phyloP scores from a whole-genome alignment of 2,888 invertebrate species.

The Tetragonisca angustula region DNA sequence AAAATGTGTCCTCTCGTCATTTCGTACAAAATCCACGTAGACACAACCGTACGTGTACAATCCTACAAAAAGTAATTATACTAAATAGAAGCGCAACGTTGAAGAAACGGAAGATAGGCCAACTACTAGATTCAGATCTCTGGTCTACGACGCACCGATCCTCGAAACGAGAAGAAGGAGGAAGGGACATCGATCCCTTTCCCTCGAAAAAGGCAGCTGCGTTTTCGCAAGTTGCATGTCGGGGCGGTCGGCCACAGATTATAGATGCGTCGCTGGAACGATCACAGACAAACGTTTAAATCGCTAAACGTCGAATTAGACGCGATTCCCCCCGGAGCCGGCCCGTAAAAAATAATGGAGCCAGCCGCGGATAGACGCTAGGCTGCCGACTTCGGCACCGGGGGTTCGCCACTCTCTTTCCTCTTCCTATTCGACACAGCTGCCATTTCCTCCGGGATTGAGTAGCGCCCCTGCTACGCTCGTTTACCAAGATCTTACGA shows the following conservation, averaged over 20 bases:
- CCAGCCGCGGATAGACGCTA: slow-evolving; percentile 74
- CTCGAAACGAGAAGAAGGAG: not conserved
- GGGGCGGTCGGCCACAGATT: slow-evolving; percentile 74
- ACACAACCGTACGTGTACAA: not conserved
- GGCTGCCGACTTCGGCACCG: slow-evolving; percentile 66
- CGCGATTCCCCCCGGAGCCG: slow-evolving; percentile 61
- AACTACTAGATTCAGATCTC: not conserved
- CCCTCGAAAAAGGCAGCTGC: slow-evolving; percentile 76
- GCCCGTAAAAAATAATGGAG: slow-evolving; percentile 81
- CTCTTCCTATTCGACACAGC: slow-evolving; percentile 56
- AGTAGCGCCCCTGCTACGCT: slow-evolving; percentile 9
- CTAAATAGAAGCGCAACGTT: not conserved
- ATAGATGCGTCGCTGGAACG: slow-evolving; percentile 80
- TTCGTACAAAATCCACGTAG: too few species aligned
- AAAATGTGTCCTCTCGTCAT: too few species aligned
- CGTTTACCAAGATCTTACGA: slow-evolving; percentile 3
- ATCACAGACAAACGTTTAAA: slow-evolving; percentile 83
- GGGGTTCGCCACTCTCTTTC: not conserved
- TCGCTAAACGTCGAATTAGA: slow-evolving; percentile 83
- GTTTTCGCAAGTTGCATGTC: slow-evolving; percentile 77
- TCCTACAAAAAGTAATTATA: not conserved
- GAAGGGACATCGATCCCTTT: slow-evolving; percentile 1
- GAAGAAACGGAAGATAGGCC: not conserved
- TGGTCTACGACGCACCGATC: not conserved
- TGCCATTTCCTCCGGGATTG: slow-evolving; percentile 46